phyloP scores from a whole-genome alignment of 1,140 invertebrate genomes.

The Stratiolaelaps scimitus region DNA sequence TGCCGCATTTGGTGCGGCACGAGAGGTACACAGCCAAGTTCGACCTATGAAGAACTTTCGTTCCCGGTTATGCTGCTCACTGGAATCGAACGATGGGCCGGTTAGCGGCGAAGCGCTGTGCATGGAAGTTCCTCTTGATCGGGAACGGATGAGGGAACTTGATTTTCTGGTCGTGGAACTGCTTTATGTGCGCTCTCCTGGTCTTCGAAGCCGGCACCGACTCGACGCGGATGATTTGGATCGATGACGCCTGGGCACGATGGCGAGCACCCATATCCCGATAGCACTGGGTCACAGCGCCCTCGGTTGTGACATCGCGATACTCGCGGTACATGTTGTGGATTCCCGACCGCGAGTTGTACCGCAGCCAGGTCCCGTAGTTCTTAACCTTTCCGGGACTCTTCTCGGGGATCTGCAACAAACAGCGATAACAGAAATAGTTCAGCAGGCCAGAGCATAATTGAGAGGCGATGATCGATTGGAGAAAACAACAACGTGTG shows the following conservation, averaged over 20 bases:
- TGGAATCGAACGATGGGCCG: slow-evolving; percentile 87
- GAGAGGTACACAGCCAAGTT: no score
- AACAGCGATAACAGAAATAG: slow-evolving; percentile 31
- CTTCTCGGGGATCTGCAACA: slow-evolving; percentile 65
- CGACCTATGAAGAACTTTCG: no score
- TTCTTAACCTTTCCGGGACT: slow-evolving; percentile 91
- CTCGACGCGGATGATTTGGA: slow-evolving; percentile 96
- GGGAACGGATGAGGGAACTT: slow-evolving; percentile 90
- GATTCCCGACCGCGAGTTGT: slow-evolving; percentile 89
- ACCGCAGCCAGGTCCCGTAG: slow-evolving; percentile 94
- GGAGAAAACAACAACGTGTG: slow-evolving; percentile 31
- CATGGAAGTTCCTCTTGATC: slow-evolving; percentile 61
- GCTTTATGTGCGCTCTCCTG: slow-evolving; percentile 83
- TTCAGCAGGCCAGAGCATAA: slow-evolving; percentile 9
- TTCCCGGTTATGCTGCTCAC: slow-evolving; percentile 44
- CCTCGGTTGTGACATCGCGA: slow-evolving; percentile 81
- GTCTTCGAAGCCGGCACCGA: slow-evolving; percentile 72
- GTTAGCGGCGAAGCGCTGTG: slow-evolving; percentile 53
- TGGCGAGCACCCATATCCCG: slow-evolving; percentile 98
- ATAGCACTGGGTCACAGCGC: slow-evolving; percentile 96
- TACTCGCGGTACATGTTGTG: slow-evolving; percentile 99
- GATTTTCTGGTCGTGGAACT: slow-evolving; percentile 92
- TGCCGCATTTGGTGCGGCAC: no score
- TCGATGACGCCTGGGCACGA: slow-evolving; percentile 88
- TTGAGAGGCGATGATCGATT: slow-evolving; percentile 18